phyloP scores from a whole-genome alignment of 2,797 vertebrate genomes.

The Staurois parvus region DNA sequence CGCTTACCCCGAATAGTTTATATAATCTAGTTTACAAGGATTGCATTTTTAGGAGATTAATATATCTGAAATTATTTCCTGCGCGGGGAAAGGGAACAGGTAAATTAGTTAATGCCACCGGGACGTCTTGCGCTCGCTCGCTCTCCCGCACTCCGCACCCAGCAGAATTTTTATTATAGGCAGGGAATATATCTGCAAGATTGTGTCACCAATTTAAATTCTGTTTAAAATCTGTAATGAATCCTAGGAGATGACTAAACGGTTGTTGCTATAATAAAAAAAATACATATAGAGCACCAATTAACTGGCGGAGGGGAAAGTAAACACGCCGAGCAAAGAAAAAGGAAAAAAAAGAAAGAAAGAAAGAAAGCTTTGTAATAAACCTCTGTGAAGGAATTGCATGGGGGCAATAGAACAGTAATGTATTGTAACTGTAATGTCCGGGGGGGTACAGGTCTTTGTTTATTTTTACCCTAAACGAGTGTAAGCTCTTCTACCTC shows the following conservation, averaged over 20 bases:
- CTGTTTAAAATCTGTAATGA: slow-evolving; percentile 75
- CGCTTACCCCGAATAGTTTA: slow-evolving; percentile 31
- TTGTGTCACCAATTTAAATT: slow-evolving; percentile 71
- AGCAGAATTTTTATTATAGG: slow-evolving; percentile 71
- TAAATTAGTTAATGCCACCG: slow-evolving; percentile 56
- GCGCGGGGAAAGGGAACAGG: slow-evolving; percentile 28
- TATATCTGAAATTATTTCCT: slow-evolving; percentile 30
- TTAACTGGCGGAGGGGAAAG: neutral
- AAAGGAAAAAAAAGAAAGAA: too few relatives aligned
- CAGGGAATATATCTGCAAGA: slow-evolving; percentile 69
- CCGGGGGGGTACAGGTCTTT: too few relatives aligned
- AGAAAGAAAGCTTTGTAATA: neutral
- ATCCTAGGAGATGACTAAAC: slow-evolving; percentile 73
- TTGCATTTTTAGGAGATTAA: slow-evolving; percentile 43
- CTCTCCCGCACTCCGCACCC: slow-evolving; percentile 64
- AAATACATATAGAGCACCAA: slow-evolving; percentile 16
- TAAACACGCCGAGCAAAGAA: neutral
- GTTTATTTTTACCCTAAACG: neutral
- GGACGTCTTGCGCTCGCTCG: slow-evolving; percentile 60
- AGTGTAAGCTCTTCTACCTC: neutral
- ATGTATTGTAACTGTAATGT: neutral
- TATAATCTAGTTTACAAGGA: slow-evolving; percentile 41
- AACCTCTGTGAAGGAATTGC: neutral
- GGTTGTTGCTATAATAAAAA: slow-evolving; percentile 70
- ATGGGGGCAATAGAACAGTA: neutral